Evolutionary conservation across 2,113 vertebrate genomes (phyloP), one percentile per base, ranked within the genome.

Genomic region (Clupea harengus): DNA sequence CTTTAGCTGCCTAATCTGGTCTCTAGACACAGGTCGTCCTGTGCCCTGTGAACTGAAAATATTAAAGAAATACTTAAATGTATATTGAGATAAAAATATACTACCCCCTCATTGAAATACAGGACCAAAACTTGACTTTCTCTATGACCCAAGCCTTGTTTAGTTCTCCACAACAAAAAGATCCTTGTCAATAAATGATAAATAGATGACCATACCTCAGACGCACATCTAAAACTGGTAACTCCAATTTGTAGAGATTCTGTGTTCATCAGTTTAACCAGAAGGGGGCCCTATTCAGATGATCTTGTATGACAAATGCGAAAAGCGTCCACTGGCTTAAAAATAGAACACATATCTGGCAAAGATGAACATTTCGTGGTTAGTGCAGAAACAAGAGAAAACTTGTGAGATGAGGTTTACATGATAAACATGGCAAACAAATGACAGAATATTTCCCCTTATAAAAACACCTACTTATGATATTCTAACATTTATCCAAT

Each of bases 241-340:
- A 78, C 72, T 78, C 17, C 3, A 4, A 78, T 78, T 15, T 78
- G 72, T 39, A 11, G 28, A 39, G 72, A 44, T 78, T 78, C 13
- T 78, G 72, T 78, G 28, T 18, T 78, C 28, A 72, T 72, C 64
- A 11, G 64, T 72, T 72, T 78, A 78, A 78, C 72, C 72, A 78
- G 72, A 78, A 78, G 72, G 72, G 72, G 72, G 72, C 72, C 28
- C 72, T 78, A 15, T 39, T 78, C 32, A 78, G 39, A 78, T 39
- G 72, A 17, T 78, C 28, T 78, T 78, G 28, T 39, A 78, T 39
- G 8, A 28, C 25, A 28, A 9, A 64, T 67, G n/a, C 32, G 13
- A 15, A 39, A 44, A 32, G 25, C 0, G 9, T 6, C 52, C 52
- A 18, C 13, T 39, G 67, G 8, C 67, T 32, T 75, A 75, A 32